Base-by-base conservation (phyloP, 2,113 vertebrate species). In the Caretta caretta region DNA sequence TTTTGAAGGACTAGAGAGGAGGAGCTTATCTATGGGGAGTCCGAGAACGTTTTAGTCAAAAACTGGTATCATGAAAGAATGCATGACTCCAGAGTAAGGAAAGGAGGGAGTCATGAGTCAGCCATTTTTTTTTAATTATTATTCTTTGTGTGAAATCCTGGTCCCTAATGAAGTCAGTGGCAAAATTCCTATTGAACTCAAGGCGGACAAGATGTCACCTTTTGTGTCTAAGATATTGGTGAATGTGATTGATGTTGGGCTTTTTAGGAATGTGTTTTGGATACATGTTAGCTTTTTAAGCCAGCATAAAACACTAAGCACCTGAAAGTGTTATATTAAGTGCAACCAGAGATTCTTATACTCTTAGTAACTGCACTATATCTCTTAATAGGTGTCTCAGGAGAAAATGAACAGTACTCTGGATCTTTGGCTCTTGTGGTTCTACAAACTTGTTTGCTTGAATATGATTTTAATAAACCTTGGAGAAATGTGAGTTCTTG, bases 391-490 rank as follows among this genome's bases (percentile, higher is more conserved):
- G 24, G 14, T 10, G 25, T 75, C 76, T 90, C 38, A n/a, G 78
- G 11, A 50, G 38, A n/a, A 85, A 46, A 31, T 92, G 5, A 80
- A 4, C 3, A 72, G 78, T 72, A 1, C 3, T 69, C 27, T 49
- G 2, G 80, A 42, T 92, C 56, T 93, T 84, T 69, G 69, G 4
- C 5, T 46, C 6, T 51, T 35, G 10, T 42, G 59, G n/a, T 27
- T 84, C 1, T 57, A 8, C 50, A 38, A 89, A 6, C 78, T 86
- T 83, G 31, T 93, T 87, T 90, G 78, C 76, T 42, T 91, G 72
- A 35, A 94, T 94, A 90, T 90, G 42, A 92, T 35, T 48, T 89
- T 94, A 92, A 92, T 91, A 89, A 93, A 80, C 78, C 46, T 62
- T 11, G 79, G 59, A 78, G 46, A 80, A 86, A 88, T 10, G 38